Evolutionary conservation across 2,113 vertebrate genomes (phyloP).

Genomic region (Aegithalos caudatus): DNA sequence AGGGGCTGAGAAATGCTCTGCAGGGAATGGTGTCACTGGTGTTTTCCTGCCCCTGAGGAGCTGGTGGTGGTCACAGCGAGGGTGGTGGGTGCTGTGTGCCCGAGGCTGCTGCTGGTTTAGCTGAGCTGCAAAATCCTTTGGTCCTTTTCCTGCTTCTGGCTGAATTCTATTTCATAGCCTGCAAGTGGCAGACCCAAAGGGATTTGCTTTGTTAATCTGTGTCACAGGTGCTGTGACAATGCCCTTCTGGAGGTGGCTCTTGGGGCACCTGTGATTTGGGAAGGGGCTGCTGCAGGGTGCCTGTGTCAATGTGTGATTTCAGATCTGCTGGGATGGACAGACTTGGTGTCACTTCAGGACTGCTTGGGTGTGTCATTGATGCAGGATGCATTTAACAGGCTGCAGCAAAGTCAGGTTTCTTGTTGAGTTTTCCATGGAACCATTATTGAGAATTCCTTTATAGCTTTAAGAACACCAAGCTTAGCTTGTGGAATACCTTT

Average conservation of each 20-base stretch:
- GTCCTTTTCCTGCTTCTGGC: neutral
- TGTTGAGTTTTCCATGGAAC: neutral
- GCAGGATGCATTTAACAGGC: neutral
- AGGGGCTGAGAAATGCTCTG: neutral
- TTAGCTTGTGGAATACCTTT: neutral
- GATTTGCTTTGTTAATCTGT: neutral
- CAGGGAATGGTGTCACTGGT: neutral
- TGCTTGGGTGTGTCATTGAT: neutral
- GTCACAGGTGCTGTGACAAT: neutral
- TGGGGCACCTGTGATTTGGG: neutral
- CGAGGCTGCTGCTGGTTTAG: neutral
- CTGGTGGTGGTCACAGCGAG: neutral
- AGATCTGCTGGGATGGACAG: neutral
- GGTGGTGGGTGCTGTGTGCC: neutral
- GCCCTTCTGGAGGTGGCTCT: neutral
- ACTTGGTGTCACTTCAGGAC: neutral
- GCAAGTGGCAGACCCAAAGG: neutral
- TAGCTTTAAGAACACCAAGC: neutral
- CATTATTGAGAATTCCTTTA: accelerated
- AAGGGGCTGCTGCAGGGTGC: neutral
- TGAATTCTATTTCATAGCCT: neutral
- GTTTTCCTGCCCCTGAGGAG: neutral
- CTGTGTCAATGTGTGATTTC: neutral
- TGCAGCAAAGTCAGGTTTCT: neutral
- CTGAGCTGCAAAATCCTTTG: neutral